phyloP scores from a whole-genome alignment of 1,140 invertebrate genomes.

The Metaphire vulgaris region DNA sequence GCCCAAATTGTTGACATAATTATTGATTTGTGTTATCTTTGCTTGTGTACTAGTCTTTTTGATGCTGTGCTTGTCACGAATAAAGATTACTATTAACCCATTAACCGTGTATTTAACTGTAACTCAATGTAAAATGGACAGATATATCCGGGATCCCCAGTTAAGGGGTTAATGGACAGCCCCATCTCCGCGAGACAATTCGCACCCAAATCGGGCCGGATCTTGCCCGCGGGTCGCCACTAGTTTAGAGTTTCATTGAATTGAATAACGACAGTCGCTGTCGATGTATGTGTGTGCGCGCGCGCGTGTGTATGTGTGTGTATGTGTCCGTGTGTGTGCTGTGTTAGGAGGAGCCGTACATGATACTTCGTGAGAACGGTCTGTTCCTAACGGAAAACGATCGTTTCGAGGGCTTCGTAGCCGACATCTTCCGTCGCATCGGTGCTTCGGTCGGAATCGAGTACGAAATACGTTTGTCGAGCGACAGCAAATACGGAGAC shows the following conservation, averaged over 20 bases:
- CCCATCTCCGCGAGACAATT: background rate
- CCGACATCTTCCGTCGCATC: slow-evolving; percentile 21
- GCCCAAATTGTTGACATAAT: no score
- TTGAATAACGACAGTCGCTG: background rate
- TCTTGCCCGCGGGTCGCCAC: no score
- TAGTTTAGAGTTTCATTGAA: background rate
- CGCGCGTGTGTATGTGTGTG: no score
- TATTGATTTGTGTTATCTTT: no score
- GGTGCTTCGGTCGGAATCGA: slow-evolving; percentile 25
- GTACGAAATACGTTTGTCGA: slow-evolving; percentile 34
- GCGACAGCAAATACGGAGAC: slow-evolving; percentile 31
- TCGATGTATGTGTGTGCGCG: no score
- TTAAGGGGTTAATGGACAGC: background rate
- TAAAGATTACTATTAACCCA: no score
- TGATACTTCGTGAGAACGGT: slow-evolving; percentile 24
- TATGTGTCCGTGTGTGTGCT: no score
- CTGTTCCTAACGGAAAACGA: slow-evolving; percentile 26
- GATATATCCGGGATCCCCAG: no score
- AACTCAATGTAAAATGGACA: no score
- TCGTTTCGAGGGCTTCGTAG: slow-evolving; percentile 29
- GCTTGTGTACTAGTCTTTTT: no score
- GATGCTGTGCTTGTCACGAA: no score
- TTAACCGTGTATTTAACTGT: no score
- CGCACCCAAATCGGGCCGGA: background rate
- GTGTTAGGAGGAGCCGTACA: slow-evolving; percentile 27